Conservation (phyloP, 2,888 invertebrate genomes). For the Rhodophaea formosa region DNA sequence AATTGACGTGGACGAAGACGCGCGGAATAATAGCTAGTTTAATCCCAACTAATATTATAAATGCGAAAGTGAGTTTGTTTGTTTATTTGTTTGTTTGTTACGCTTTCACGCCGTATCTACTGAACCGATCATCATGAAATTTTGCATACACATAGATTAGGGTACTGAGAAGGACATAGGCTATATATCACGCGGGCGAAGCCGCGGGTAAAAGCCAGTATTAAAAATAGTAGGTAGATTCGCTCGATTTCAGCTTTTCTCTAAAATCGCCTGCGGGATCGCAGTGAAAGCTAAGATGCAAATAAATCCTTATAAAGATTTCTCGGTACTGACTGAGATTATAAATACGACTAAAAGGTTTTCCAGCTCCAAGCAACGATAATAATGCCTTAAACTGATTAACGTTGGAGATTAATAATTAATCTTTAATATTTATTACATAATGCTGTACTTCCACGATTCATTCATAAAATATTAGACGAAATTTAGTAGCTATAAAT, state of each 20-base stretch:
- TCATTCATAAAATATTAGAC: not conserved
- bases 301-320: slow-evolving; percentile 9
- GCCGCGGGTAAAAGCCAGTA: too few species aligned
- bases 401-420: slow-evolving; percentile 29
- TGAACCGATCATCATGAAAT: too few species aligned
- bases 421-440: slow-evolving; percentile 21
- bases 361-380: slow-evolving; percentile 27
- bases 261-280: not conserved
- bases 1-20: too few species aligned
- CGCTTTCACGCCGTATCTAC: too few species aligned
- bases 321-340: slow-evolving; percentile 1
- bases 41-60: too few species aligned
- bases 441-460: not conserved
- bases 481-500: not conserved
- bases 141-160: too few species aligned
- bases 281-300: slow-evolving; percentile 4
- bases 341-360: slow-evolving; percentile 18
- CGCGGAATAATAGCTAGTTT: too few species aligned
- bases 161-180: too few species aligned
- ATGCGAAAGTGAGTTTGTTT: too few species aligned
- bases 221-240: too few species aligned
- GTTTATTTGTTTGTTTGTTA: too few species aligned
- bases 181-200: too few species aligned
- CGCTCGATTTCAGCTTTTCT: slow-evolving; percentile 1
- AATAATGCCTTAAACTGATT: slow-evolving; percentile 35